These are phyloP conservation scores for Decapterus maruadsi DNA, from an alignment of 2,797 vertebrate species.

Conservation along the genomic window DNA sequence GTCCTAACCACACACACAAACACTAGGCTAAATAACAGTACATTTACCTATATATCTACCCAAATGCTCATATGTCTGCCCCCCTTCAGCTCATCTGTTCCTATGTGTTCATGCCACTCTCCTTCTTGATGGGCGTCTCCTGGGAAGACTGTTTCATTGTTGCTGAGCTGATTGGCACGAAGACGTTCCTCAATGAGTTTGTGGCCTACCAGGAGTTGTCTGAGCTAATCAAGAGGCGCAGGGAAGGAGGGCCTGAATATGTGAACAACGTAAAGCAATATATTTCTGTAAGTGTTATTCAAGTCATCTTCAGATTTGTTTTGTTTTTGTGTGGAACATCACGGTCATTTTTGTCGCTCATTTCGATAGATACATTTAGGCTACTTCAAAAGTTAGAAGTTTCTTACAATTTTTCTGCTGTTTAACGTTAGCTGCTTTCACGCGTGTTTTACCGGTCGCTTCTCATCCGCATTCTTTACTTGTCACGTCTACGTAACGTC, in stretches of 20 bases:
- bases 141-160: conserved; percentile 93
- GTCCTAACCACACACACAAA: background rate
- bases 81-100: conserved; percentile 88
- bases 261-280: conserved; percentile 88
- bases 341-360: too few relatives aligned
- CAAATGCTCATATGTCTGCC: conserved; percentile 20
- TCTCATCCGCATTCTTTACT: too few relatives aligned
- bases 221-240: conserved; percentile 83
- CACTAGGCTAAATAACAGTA: background rate
- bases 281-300: conserved; percentile 81
- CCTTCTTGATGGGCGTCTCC: conserved; percentile 93
- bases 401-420: too few relatives aligned
- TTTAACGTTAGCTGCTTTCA: too few relatives aligned
- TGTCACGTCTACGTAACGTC: too few relatives aligned
- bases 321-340: too few relatives aligned
- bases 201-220: conserved; percentile 89
- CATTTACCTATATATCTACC: background rate
- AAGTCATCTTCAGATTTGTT: background rate
- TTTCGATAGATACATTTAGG: too few relatives aligned
- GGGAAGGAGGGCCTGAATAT: conserved; percentile 86
- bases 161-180: conserved; percentile 89
- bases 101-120: conserved; percentile 91
- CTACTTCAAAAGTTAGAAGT: too few relatives aligned
- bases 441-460: too few relatives aligned
- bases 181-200: conserved; percentile 94